Evolutionary conservation across 2,888 invertebrate genomes (phyloP), one percentile per base, ranked within the genome.

Genomic region (Caenorhabditis virilis): DNA sequence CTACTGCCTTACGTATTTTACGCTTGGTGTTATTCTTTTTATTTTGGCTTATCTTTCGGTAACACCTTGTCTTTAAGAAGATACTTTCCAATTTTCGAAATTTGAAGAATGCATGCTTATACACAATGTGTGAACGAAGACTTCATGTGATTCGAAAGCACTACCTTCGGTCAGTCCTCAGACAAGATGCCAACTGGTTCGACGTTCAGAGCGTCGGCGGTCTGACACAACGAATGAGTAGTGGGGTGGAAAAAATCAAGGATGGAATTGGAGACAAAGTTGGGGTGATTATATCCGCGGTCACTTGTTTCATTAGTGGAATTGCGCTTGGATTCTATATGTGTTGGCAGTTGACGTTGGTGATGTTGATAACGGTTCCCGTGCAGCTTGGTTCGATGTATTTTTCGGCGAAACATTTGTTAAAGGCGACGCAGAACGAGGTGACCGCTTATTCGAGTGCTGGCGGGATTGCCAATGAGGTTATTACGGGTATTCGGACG

Each of bases 121-220:
- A 82, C 69, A 76, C 78, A 3, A 77, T 84, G 4, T 83, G 85
- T 2, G 84, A 85, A 62, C 66, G 85, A 42, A 87, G 88, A 78
- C 78, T 85, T 0, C 82, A 84, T 49, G 75, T 82, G 23, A 84
- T 87, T 20, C 80, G 87, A 23, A 79, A 82, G 36, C 65, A 69
- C 35, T 86, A 86, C 58, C 83, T 87, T 45, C 69, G 77, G 39
- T 73, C 83, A 4, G 79, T 85, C 15, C 71, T 85, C 23, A 72
- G 80, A 2, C 85, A 85, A 69, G 84, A 85, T 58, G 83, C 84
- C 36, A 77, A 78, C 4, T 85, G 85, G 85, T 85, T 84, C 72
- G 85, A 85, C 65, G 79, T 80, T 11, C 84, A 85, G 61, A 83
- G 84, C 57, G 83, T 83, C 23, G 86, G 86, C 15, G 85, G 85